A percentile compares a stretch with the other conserved stretches of the same genome.
Conservation (phyloP, 2,888 invertebrate species). For the Erebia epiphron region DNA sequence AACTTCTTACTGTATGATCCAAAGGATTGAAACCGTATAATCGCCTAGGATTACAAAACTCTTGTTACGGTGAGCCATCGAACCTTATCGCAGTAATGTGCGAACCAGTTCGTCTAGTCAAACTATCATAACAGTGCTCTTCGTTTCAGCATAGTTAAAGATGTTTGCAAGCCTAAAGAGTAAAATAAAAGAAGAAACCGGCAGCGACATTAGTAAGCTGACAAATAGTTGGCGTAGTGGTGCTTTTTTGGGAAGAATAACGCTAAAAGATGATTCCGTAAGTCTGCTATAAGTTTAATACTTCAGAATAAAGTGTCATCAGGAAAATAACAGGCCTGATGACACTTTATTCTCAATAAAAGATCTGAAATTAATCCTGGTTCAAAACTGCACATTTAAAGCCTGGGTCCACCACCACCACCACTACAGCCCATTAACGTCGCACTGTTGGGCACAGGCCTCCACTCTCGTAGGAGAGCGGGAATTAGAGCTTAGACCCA, state of each 20-base stretch:
- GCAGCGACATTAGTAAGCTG: conserved; percentile 87
- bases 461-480: too few species aligned
- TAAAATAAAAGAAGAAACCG: conserved; percentile 95
- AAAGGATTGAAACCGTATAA: conserved; percentile 22
- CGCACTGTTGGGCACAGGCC: too few species aligned
- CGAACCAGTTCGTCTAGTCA: not conserved
- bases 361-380: too few species aligned
- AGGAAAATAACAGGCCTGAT: too few species aligned
- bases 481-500: too few species aligned
- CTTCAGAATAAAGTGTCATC: too few species aligned
- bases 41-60: conserved; percentile 10
- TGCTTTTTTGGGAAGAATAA: conserved; percentile 77
- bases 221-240: conserved; percentile 78
- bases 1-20: conserved; percentile 20
- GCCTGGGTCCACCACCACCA: too few species aligned
- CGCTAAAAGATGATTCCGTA: conserved; percentile 77
- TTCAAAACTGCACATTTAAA: too few species aligned
- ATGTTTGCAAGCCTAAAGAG: conserved; percentile 96
- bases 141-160: conserved; percentile 39
- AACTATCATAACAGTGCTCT: conserved; percentile 8
- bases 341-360: too few species aligned
- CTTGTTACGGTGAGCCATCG: conserved; percentile 18
- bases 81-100: conserved; percentile 16
- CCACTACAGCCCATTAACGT: too few species aligned
- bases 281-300: conserved; percentile 41